Evolutionary conservation across 2,888 invertebrate species (phyloP).

Genomic region (Villa cingulata): DNA sequence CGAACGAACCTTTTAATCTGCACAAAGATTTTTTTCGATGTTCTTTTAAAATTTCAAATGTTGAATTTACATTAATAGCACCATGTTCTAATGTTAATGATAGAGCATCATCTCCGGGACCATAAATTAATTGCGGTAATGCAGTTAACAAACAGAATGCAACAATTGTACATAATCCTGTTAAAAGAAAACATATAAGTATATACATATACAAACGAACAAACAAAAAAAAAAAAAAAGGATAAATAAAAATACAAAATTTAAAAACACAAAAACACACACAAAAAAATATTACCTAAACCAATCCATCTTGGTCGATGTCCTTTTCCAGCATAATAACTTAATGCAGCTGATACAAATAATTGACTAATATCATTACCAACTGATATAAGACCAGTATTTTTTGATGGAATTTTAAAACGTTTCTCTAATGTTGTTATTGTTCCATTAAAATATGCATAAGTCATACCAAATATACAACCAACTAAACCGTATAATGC

Average conservation of each 20-base stretch:
- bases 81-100: constrained; percentile 47
- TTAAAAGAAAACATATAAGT: neutral
- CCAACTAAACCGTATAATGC: constrained; percentile 53
- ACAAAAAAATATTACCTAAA: constrained; percentile 36
- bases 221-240: no score
- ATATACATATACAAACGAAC: no score
- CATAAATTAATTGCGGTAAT: constrained; percentile 53
- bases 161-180: constrained; percentile 44
- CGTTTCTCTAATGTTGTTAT: constrained; percentile 60
- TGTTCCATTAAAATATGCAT: constrained; percentile 59
- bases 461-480: constrained; percentile 53
- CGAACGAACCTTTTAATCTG: constrained; percentile 19
- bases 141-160: constrained; percentile 52
- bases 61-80: constrained; percentile 28
- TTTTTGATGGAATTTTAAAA: constrained; percentile 57
- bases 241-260: no score
- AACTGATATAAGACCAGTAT: constrained; percentile 55
- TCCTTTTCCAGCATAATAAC: constrained; percentile 56
- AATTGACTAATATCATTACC: constrained; percentile 63
- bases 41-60: constrained; percentile 28
- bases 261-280: no score
- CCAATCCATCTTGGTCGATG: constrained; percentile 63
- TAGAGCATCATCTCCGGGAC: constrained; percentile 52
- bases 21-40: constrained; percentile 39
- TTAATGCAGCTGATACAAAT: constrained; percentile 49